These are phyloP conservation scores for Forpus xanthops DNA, from an alignment of 2,797 vertebrate species.

Conservation along the genomic window DNA sequence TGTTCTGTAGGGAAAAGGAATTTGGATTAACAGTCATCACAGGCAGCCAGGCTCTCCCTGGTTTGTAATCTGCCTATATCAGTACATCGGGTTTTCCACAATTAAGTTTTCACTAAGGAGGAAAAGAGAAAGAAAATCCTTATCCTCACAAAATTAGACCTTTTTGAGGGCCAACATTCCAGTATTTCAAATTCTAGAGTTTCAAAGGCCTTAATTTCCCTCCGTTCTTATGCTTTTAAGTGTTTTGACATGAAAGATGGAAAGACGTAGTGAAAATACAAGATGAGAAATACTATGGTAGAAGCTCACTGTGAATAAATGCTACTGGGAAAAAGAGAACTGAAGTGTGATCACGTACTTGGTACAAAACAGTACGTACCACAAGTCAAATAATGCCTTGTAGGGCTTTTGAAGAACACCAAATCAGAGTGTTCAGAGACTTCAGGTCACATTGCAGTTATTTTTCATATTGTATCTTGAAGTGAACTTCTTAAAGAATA, in stretches of 20 bases:
- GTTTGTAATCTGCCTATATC: neutral
- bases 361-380: neutral
- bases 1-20: neutral
- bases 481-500: neutral
- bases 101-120: neutral
- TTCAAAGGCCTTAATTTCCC: neutral
- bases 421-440: neutral
- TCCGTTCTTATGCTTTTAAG: neutral
- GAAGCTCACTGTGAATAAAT: neutral
- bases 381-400: neutral
- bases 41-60: neutral
- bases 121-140: neutral
- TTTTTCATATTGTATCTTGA: neutral
- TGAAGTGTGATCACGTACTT: neutral
- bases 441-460: neutral
- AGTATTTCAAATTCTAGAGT: neutral
- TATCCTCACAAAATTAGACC: neutral
- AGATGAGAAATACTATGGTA: neutral
- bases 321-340: neutral
- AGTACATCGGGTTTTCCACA: neutral
- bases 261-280: neutral
- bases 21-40: neutral
- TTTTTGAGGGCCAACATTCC: neutral
- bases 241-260: neutral
- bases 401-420: neutral